Evolutionary conservation across 1,140 invertebrate species (phyloP).

Genomic region (Mizuhopecten yessoensis): DNA sequence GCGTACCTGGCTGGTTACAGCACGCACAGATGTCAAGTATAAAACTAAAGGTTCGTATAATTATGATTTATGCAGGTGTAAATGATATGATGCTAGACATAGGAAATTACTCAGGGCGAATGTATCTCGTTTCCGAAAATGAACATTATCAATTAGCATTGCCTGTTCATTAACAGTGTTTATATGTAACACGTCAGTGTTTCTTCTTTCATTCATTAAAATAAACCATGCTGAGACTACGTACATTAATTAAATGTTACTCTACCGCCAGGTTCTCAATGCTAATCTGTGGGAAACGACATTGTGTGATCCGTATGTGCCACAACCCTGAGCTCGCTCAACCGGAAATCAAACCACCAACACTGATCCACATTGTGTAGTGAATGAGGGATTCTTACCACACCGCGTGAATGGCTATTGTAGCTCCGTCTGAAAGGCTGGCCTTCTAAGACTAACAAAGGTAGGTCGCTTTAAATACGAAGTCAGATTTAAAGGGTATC

Average conservation of each 20-base stretch:
- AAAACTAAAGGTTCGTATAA: no score
- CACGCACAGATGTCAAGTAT: no score
- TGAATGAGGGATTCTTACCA: background rate
- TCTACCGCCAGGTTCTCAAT: no score
- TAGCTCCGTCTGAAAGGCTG: background rate
- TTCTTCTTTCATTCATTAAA: no score
- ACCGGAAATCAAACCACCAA: conserved; percentile 12
- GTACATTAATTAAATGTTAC: no score
- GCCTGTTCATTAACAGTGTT: no score
- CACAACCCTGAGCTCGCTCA: background rate
- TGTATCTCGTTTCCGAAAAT: background rate
- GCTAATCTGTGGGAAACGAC: background rate
- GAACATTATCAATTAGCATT: no score
- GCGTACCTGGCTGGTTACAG: no score
- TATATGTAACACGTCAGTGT: no score
- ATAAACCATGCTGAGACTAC: no score
- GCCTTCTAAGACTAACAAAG: background rate
- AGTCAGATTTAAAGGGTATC: background rate
- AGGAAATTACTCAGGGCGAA: no score
- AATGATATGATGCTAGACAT: background rate
- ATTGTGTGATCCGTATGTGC: background rate
- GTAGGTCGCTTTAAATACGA: background rate
- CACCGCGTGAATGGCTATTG: background rate
- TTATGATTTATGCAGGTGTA: background rate
- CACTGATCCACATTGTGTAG: background rate